Evolutionary conservation across 1,140 invertebrate species (phyloP).

Genomic region (Pachypeltis micranthus): DNA sequence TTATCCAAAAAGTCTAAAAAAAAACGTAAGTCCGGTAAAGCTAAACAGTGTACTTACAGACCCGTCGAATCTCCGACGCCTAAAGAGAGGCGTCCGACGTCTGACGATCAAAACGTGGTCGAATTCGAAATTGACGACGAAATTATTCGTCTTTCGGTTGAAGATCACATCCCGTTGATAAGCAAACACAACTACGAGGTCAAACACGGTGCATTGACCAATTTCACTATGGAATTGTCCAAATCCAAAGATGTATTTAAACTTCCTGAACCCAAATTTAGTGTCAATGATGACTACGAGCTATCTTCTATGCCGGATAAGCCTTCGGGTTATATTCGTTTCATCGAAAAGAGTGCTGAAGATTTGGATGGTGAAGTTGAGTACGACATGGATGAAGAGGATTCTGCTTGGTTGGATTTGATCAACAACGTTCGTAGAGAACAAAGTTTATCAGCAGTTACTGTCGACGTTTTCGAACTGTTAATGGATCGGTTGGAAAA

Average conservation of each 20-base stretch:
- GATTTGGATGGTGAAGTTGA: slow-evolving; percentile 88
- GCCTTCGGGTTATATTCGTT: slow-evolving; percentile 53
- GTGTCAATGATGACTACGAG: slow-evolving; percentile 62
- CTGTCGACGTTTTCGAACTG: slow-evolving; percentile 78
- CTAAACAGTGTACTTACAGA: neutral
- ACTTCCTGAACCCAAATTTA: slow-evolving; percentile 73
- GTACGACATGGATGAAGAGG: slow-evolving; percentile 97
- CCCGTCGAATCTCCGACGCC: neutral
- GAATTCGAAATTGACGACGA: slow-evolving; percentile 74
- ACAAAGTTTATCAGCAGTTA: slow-evolving; percentile 53
- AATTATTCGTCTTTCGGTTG: slow-evolving; percentile 44
- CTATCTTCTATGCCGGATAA: slow-evolving; percentile 53
- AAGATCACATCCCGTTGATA: slow-evolving; percentile 47
- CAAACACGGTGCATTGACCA: neutral
- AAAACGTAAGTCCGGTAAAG: neutral
- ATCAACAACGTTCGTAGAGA: slow-evolving; percentile 70
- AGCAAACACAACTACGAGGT: slow-evolving; percentile 48
- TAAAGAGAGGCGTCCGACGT: neutral
- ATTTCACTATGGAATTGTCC: slow-evolving; percentile 17
- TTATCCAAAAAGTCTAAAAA: slow-evolving; percentile 4
- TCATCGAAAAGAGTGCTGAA: slow-evolving; percentile 88
- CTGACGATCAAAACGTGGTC: slow-evolving; percentile 52
- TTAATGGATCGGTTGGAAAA: slow-evolving; percentile 95
- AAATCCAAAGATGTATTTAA: slow-evolving; percentile 33
- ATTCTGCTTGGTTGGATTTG: slow-evolving; percentile 80